Evolutionary conservation across 1,140 invertebrate genomes (phyloP).

Genomic region (Tribolium madens): DNA sequence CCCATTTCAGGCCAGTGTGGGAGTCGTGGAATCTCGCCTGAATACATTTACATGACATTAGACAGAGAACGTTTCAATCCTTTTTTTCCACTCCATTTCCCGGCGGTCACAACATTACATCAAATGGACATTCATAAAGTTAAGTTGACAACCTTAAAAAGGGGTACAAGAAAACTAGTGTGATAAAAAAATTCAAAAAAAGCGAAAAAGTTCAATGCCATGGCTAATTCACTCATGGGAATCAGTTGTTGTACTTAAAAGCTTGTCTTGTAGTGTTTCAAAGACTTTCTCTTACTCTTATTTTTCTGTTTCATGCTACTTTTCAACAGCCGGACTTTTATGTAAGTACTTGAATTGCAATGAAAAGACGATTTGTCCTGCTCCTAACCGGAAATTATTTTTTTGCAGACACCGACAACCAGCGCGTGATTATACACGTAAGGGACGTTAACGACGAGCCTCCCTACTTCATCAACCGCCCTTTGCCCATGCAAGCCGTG

Average conservation of each 20-base stretch:
- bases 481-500: conserved; percentile 95
- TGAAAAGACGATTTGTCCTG: background rate
- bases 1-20: background rate
- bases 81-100: conserved; percentile 2
- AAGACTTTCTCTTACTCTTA: conserved; percentile 2
- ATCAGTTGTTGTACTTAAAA: no score
- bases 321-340: conserved; percentile 2
- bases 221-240: no score
- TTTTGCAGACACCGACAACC: conserved; percentile 90
- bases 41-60: conserved; percentile 33
- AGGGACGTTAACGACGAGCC: conserved; percentile 97
- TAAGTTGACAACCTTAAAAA: background rate
- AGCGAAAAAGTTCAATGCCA: no score
- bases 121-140: conserved; percentile 11
- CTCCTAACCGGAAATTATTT: conserved; percentile 37
- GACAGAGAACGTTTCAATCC: background rate
- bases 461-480: conserved; percentile 95
- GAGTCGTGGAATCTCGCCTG: conserved; percentile 12
- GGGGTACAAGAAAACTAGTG: background rate
- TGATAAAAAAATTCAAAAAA: no score
- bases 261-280: no score
- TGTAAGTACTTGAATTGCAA: conserved; percentile 22
- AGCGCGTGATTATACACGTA: conserved; percentile 93
- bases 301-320: conserved; percentile 24
- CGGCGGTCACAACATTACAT: conserved; percentile 14